Evolutionary conservation across 2,888 invertebrate species (phyloP), one percentile per base, ranked within the genome.

Genomic region (Apotomis turbidana): DNA sequence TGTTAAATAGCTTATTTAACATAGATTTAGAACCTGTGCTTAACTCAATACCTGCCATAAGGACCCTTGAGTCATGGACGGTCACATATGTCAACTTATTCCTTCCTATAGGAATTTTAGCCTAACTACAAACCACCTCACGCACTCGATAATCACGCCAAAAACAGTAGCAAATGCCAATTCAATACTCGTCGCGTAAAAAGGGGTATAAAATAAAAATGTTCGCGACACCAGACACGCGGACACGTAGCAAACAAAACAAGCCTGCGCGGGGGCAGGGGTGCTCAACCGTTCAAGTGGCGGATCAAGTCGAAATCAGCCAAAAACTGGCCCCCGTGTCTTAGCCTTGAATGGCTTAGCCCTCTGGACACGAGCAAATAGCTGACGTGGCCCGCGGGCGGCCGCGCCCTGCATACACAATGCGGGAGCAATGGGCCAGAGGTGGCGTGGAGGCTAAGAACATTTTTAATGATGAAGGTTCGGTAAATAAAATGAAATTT

Each of bases 291-390:
- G 75, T 75, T 77, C 74, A 71, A 74, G 76, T 74, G 75, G 77
- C 76, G 89, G 92, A 92, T 92, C 91, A 90, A 87, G 89, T 90
- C 86, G 82, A 81, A 81, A 87, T 84, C 87, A 83, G 87, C 90
- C 93, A 93, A 93, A 93, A 93, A 93, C 92, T 93, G 91, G 93
- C 88, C 90, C 86, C 85, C 80, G 86, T 85, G 85, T 81, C 89
- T 91, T 93, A 93, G 92, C 93, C 93, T 93, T 93, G 93, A 92
- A 93, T 93, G 93, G 93, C 88, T 93, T 91, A 93, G 91, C 93
- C 92, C 88, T 89, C 89, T 90, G 93, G 93, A 90, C 91, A 91
- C 86, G 87, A 90, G 90, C 92, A 89, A 93, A 93, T 93, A 91
- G 93, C 93, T 92, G 93, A 92, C 90, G 93, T 90, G 89, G 92